phyloP scores from a whole-genome alignment of 2,888 invertebrate genomes.

The Drosophila trichaetosa region DNA sequence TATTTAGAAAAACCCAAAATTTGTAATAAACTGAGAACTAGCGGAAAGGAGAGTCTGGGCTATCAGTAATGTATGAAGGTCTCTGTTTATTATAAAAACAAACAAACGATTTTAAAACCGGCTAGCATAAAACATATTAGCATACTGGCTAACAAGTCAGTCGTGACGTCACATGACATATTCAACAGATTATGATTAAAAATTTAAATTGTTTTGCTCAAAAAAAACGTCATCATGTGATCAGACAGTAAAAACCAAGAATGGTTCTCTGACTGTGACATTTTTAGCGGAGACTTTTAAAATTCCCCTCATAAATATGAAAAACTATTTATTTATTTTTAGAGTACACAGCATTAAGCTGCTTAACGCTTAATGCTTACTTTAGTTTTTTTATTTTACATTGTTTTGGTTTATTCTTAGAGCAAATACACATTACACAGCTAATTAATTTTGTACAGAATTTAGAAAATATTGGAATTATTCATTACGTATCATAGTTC shows the following conservation, averaged over 20 bases:
- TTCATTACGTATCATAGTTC: slow-evolving; percentile 50
- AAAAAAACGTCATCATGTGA: neutral
- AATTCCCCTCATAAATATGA: neutral
- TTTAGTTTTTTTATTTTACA: neutral
- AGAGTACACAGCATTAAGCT: neutral
- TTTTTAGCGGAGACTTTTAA: slow-evolving; percentile 12
- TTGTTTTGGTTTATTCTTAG: neutral
- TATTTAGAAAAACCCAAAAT: slow-evolving; percentile 6
- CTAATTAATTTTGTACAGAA: neutral
- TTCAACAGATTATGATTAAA: neutral
- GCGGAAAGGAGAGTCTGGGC: neutral
- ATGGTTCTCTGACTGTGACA: slow-evolving; percentile 8
- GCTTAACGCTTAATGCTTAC: neutral
- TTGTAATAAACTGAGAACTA: slow-evolving; percentile 1
- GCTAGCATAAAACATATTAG: slow-evolving; percentile 12
- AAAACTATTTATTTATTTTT: neutral
- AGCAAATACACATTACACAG: neutral
- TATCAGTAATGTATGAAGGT: slow-evolving; percentile 9
- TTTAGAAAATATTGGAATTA: slow-evolving; percentile 1
- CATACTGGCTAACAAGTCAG: slow-evolving; percentile 8
- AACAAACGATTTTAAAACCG: slow-evolving; percentile 14
- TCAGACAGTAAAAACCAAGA: neutral
- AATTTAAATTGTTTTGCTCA: neutral
- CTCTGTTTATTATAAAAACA: slow-evolving; percentile 41
- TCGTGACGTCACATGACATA: slow-evolving; percentile 22